phyloP scores from a whole-genome alignment of 2,888 invertebrate genomes.

The Eurytoma adleriae region DNA sequence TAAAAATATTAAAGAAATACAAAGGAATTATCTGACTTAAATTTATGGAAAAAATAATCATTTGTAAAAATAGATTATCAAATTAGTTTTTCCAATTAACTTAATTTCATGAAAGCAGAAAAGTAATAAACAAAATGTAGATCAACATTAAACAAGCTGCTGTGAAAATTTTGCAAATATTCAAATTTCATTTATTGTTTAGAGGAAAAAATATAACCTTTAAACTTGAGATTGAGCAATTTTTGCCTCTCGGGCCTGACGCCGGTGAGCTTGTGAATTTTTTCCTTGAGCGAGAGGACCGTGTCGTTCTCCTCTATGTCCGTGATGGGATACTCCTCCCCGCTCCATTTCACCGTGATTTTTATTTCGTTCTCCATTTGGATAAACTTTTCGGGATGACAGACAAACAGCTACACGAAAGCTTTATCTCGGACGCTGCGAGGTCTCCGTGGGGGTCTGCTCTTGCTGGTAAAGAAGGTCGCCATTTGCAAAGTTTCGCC shows the following conservation, averaged over 20 bases:
- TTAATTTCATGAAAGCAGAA: too few species aligned
- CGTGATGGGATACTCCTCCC: constrained; percentile 89
- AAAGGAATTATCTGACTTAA: neutral
- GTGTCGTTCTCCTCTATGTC: constrained; percentile 87
- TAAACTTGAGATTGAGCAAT: constrained; percentile 92
- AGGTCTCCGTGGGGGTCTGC: neutral
- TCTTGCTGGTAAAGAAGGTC: constrained; percentile 31
- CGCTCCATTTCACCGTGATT: constrained; percentile 94
- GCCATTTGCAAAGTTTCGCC: neutral
- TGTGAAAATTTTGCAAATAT: neutral
- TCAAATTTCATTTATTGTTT: constrained; percentile 22
- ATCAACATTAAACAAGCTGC: neutral
- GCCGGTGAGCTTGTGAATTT: constrained; percentile 91
- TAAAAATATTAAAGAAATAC: neutral
- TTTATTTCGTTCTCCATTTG: constrained; percentile 73
- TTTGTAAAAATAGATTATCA: too few species aligned
- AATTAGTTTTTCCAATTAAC: too few species aligned
- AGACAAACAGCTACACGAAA: constrained; percentile 4
- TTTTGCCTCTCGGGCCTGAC: constrained; percentile 96
- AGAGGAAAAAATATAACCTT: constrained; percentile 81
- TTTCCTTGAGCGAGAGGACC: constrained; percentile 88
- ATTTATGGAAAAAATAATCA: neutral
- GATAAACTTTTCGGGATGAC: neutral
- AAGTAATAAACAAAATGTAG: too few species aligned
- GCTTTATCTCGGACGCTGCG: constrained; percentile 29